Conservation (phyloP, 2,797 vertebrate genomes). For the Coendou prehensilis region DNA sequence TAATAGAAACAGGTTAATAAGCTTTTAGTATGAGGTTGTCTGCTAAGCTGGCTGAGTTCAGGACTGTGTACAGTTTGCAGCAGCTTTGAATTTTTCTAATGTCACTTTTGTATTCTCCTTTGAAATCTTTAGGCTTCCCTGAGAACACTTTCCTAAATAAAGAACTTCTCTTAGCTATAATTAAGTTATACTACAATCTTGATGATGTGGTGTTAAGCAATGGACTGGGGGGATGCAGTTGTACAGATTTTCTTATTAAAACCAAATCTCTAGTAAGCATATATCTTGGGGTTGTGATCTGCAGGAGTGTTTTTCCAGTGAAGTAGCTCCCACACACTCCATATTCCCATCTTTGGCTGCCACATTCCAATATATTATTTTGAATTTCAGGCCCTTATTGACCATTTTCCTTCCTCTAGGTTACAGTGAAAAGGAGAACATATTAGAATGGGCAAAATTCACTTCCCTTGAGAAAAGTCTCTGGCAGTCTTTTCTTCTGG, state of each 20-base stretch:
- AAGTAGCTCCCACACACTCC: neutral
- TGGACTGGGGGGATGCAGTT: neutral
- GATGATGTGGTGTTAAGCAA: neutral
- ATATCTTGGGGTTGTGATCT: neutral
- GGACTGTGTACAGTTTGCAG: neutral
- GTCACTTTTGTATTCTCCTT: neutral
- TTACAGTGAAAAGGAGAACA: neutral
- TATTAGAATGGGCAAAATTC: neutral
- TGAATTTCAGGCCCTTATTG: neutral
- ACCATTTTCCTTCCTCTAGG: neutral
- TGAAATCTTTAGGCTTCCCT: neutral
- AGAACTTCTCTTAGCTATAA: neutral
- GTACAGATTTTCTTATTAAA: neutral
- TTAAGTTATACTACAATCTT: neutral
- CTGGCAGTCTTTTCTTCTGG: neutral
- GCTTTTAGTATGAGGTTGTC: neutral
- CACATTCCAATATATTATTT: neutral
- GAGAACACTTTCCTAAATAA: conserved; percentile 1
- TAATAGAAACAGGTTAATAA: neutral
- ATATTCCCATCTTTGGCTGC: neutral
- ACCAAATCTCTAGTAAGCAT: neutral
- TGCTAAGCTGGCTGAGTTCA: neutral
- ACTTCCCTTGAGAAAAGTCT: neutral
- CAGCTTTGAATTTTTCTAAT: neutral
- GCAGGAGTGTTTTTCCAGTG: neutral